phyloP scores from a whole-genome alignment of 2,113 vertebrate species.

The Coregonus clupeaformis region DNA sequence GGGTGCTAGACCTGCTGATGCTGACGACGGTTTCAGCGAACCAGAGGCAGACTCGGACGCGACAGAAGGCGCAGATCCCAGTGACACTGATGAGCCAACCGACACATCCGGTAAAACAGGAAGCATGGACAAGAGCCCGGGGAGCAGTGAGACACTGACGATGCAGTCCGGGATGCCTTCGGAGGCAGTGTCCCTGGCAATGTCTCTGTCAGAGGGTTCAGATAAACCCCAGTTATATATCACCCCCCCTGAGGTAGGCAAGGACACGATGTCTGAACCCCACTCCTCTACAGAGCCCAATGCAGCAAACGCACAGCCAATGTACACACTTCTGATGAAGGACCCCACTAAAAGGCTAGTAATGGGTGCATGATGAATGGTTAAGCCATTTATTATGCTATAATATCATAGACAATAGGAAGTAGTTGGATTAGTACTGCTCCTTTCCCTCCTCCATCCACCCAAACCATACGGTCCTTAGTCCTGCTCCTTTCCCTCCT shows the following conservation, averaged over 20 bases:
- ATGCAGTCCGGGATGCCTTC: conserved; percentile 42
- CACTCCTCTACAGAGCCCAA: conserved; percentile 26
- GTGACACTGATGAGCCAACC: conserved; percentile 61
- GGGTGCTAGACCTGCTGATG: conserved; percentile 27
- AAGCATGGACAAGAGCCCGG: conserved; percentile 37
- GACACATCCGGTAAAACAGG: conserved; percentile 59
- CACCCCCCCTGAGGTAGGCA: conserved; percentile 29
- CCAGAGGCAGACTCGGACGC: conserved; percentile 53
- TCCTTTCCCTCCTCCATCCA: not conserved
- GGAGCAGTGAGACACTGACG: conserved; percentile 49
- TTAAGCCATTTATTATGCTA: conserved; percentile 79
- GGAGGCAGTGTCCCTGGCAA: conserved; percentile 27
- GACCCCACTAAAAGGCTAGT: conserved; percentile 89
- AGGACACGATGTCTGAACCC: conserved; percentile 28
- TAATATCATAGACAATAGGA: conserved; percentile 25
- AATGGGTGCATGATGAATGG: conserved; percentile 82
- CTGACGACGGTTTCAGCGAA: conserved; percentile 23
- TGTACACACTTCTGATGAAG: conserved; percentile 54
- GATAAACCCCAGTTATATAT: conserved; percentile 49
- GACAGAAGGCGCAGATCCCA: conserved; percentile 65
- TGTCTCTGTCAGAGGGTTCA: conserved; percentile 41
- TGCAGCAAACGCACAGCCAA: conserved; percentile 31
- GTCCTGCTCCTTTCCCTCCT: not conserved
- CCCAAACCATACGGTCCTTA: not conserved
- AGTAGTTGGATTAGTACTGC: not conserved